Evolutionary conservation across 1,140 invertebrate genomes (phyloP).

Genomic region (Brachionus calyciflorus): DNA sequence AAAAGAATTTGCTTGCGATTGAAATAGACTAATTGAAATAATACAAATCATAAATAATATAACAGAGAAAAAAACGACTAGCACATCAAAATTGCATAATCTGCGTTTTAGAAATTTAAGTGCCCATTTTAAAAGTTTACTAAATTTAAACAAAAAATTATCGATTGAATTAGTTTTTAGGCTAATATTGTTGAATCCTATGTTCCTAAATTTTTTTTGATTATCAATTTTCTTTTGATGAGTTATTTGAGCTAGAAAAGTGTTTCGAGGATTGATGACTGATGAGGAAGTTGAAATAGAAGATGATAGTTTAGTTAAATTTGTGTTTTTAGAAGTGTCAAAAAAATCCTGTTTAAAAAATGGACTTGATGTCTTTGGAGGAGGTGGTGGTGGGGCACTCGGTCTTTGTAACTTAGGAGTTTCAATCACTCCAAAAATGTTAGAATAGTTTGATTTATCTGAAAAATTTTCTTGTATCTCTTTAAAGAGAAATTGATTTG

Average conservation of each 20-base stretch:
- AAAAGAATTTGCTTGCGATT: slow-evolving; percentile 30
- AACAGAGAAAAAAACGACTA: background rate
- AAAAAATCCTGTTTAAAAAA: background rate
- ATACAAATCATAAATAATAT: slow-evolving; percentile 21
- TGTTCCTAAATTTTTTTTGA: background rate
- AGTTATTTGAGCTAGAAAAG: no score
- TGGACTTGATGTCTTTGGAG: background rate
- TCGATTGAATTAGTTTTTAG: background rate
- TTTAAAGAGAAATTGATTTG: no score
- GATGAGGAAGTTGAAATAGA: background rate
- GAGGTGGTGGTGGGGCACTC: slow-evolving; percentile 25
- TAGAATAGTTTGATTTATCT: no score
- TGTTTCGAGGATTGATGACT: background rate
- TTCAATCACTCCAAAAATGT: no score
- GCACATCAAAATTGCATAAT: background rate
- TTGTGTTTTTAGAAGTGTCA: background rate
- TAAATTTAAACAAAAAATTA: slow-evolving; percentile 4
- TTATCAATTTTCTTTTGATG: background rate
- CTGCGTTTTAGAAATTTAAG: background rate
- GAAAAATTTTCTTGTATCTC: no score
- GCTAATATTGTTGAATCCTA: background rate
- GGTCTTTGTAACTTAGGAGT: no score
- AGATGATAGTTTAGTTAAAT: background rate
- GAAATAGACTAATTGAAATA: slow-evolving; percentile 17
- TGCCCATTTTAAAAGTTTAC: background rate